Conservation (phyloP, 2,797 vertebrate species). For the Macroramphosus scolopax region DNA sequence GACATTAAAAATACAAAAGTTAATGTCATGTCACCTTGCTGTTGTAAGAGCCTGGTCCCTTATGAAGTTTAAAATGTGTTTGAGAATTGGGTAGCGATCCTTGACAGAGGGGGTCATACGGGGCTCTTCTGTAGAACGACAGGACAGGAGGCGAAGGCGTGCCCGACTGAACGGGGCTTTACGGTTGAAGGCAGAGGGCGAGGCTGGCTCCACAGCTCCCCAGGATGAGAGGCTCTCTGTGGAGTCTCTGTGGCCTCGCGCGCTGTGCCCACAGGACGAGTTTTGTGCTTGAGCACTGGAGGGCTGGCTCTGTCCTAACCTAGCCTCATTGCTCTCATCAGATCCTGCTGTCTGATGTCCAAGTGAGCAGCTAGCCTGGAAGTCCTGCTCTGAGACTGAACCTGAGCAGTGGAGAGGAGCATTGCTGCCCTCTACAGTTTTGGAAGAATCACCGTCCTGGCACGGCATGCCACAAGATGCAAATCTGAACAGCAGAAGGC, state of each 20-base stretch:
- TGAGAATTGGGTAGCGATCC: constrained; percentile 88
- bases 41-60: constrained; percentile 90
- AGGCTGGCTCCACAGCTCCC: constrained; percentile 76
- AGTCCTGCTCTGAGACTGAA: constrained; percentile 84
- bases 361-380: constrained; percentile 78
- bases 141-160: constrained; percentile 91
- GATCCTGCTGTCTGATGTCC: constrained; percentile 27
- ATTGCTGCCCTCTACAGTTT: constrained; percentile 45
- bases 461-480: constrained; percentile 63
- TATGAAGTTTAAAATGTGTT: constrained; percentile 88
- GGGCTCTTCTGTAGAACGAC: constrained; percentile 89
- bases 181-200: constrained; percentile 82
- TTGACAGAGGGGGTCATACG: constrained; percentile 82
- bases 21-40: too few relatives aligned
- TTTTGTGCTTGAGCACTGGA: constrained; percentile 37
- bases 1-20: too few relatives aligned
- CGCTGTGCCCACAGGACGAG: constrained; percentile 48
- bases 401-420: constrained; percentile 64
- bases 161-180: constrained; percentile 86
- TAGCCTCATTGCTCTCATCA: constrained; percentile 31
- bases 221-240: constrained; percentile 74
- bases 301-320: constrained; percentile 24
- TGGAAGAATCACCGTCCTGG: constrained; percentile 50
- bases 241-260: constrained; percentile 62
- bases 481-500: constrained; percentile 88